Conservation (phyloP, 2,888 invertebrate species). For the Bimastos eiseni region DNA sequence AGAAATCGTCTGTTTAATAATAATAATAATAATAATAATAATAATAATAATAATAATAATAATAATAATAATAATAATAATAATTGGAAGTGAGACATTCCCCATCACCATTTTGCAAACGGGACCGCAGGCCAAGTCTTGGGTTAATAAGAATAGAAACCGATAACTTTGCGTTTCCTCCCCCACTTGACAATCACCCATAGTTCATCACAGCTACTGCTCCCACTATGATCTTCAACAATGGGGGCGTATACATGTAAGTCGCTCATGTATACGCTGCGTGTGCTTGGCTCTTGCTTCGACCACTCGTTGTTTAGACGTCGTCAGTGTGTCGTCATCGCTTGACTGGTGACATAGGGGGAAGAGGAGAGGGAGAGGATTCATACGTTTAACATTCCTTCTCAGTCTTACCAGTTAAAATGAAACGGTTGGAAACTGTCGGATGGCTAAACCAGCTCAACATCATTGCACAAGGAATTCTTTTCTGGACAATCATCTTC, state of each 20-base stretch:
- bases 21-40: too few species aligned
- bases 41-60: too few species aligned
- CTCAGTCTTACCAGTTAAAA: not conserved
- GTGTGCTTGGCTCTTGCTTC: not conserved
- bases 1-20: too few species aligned
- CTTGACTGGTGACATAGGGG: not conserved
- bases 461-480: not conserved
- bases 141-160: not conserved
- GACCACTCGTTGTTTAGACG: not conserved
- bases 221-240: not conserved
- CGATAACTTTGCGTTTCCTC: conserved; percentile 3
- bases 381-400: not conserved
- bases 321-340: not conserved
- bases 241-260: not conserved
- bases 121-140: too few species aligned
- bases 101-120: too few species aligned
- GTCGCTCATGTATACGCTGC: not conserved
- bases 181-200: not conserved
- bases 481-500: not conserved
- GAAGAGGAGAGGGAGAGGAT: not conserved
- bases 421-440: not conserved
- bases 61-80: too few species aligned
- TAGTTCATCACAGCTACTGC: not conserved
- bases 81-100: too few species aligned
- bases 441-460: not conserved